Percentiles rank a stretch among this genome's conserved stretches.
These are phyloP conservation scores for Spea bombifrons DNA, from an alignment of 2,113 vertebrate genomes.

Conservation along the genomic window DNA sequence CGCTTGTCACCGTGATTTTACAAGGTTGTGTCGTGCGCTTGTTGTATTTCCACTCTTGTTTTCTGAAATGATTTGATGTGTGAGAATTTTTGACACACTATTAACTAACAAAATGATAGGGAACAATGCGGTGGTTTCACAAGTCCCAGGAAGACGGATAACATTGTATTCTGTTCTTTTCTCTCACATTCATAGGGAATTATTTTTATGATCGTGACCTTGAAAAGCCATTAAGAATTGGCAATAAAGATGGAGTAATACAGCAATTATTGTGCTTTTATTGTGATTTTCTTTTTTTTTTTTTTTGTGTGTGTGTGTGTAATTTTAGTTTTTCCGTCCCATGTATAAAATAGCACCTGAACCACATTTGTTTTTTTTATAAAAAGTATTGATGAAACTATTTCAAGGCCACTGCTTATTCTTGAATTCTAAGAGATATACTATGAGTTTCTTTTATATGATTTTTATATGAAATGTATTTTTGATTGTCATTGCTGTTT, in stretches of 20 bases:
- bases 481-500: no score
- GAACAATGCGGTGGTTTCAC: not conserved
- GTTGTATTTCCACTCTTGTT: not conserved
- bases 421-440: no score
- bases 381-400: no score
- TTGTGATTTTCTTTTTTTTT: no score
- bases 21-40: no score
- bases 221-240: not conserved
- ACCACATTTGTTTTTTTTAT: no score
- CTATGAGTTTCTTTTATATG: no score
- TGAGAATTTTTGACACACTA: not conserved
- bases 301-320: no score
- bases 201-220: not conserved
- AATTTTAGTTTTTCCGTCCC: no score
- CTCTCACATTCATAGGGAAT: not conserved
- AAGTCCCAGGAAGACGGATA: not conserved
- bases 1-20: not conserved
- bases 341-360: no score
- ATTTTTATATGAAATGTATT: no score
- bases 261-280: not conserved
- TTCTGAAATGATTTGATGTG: not conserved
- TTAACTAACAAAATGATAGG: not conserved
- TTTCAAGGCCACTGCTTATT: no score
- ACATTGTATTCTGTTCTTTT: not conserved
- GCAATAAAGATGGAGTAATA: not conserved